Evolutionary conservation across 2,888 invertebrate species (phyloP), one percentile per base, ranked within the genome.

Genomic region (Polymixis flavicincta): DNA sequence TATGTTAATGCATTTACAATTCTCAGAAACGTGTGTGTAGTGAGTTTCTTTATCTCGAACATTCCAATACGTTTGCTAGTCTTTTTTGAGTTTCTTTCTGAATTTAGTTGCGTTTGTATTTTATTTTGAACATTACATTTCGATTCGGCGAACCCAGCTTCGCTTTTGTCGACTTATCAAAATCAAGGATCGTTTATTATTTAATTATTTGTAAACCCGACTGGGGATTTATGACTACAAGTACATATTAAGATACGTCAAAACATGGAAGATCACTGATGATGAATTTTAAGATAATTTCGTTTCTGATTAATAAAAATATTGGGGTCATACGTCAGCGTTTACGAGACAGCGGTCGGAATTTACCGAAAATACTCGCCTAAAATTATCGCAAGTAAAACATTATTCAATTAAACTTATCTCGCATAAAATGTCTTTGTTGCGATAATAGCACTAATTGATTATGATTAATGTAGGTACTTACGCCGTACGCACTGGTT

Each of bases 11-110:
- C 48, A 65, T 71, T 87, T 75, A 72, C 54, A 69, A 50, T 80
- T 71, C 74, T 65, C 73, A 83, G 85, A 80, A 80, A 67, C 70
- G 70, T 65, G 60, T 57, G 66, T 60, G 57, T 17, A 50, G 57
- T 50, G 13, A 60, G 71, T 57, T 73, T 61, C 54, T 80, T 76
- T 73, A 84, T 81, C 82, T 85, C 64, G 32, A 71, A 85, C 83
- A 77, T 83, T 85, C 82, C 82, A 73, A 65, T 37, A 25, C 66
- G 71, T 60, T 32, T 50, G 61, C 8, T 42, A 11, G 22, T 60
- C 48, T 67, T 77, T n/a, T 71, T 70, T 25, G 8, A 48, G 25
- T 69, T 76, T 76, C 14, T 72, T 82, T 60, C 55, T 84, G 13
- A 72, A 70, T 52, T 63, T 55, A 63, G 55, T 79, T 63, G 50